Evolutionary conservation across 2,888 invertebrate species (phyloP), one percentile per base, ranked within the genome.

Genomic region (Amblyjoppa fuscipennis): DNA sequence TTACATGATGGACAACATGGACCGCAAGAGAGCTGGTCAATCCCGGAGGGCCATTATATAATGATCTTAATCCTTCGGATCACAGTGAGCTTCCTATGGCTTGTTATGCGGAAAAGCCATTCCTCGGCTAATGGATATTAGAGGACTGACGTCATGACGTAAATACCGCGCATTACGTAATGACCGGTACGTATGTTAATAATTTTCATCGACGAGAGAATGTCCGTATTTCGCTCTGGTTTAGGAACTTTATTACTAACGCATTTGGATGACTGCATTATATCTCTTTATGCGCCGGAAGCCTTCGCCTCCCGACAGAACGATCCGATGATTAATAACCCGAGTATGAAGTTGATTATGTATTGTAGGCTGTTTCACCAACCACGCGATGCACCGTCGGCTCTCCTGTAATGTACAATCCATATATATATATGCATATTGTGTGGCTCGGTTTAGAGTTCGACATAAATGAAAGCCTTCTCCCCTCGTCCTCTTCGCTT

Each of bases 301-400:
- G 16, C 16, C 64, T 64, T 31, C 13, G 31, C 16, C 64, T 64
- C 13, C 64, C 45, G 53, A 16, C 31, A 34, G 64, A 6, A 64
- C 34, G 53, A 76, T 64, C 66, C 56, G 59, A 76, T 81, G 71
- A 84, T 80, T 84, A 84, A 80, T 84, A 76, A 75, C 68, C 68
- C 16, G 38, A 38, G 34, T 71, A 66, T 51, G 66, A 38, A 38
- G 71, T 64, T 80, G 71, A 80, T 84, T 76, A 71, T 80, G 76
- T 84, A 80, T 84, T 80, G 76, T 16, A 53, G 45, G 20, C 51
- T 70, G 45, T 34, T 4, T n/a, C 70, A 20, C 49, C 45, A 51
- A 20, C 79, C 53, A 49, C 34, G n/a, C 53, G 34, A 49, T 49
- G 59, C 41, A 68, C 34, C 59, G 64, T 28, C 7, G 34, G 13